These are phyloP conservation scores for Tinamus guttatus DNA, from an alignment of 2,113 vertebrate species.

Conservation along the genomic window DNA sequence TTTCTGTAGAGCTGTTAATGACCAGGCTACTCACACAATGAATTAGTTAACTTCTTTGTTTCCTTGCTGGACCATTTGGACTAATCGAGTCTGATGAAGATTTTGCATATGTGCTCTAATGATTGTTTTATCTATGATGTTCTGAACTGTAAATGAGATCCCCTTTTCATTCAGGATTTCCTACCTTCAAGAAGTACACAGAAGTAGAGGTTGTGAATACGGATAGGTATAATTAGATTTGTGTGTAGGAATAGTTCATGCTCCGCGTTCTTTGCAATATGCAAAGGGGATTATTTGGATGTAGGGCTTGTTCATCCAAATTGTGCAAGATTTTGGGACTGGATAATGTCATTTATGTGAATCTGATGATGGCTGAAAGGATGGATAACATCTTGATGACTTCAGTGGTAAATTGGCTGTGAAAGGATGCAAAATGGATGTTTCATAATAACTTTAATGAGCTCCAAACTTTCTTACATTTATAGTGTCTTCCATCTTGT, in stretches of 20 bases:
- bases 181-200: constrained; percentile 21
- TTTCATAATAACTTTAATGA: constrained; percentile 64
- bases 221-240: not conserved
- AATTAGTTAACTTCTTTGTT: constrained; percentile 64
- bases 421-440: constrained; percentile 61
- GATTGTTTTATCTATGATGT: constrained; percentile 66
- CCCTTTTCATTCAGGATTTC: constrained; percentile 70
- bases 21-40: constrained; percentile 64
- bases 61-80: constrained; percentile 68
- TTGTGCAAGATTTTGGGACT: not conserved
- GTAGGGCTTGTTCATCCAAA: not conserved
- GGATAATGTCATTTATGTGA: not conserved
- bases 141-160: constrained; percentile 33
- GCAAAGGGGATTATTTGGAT: not conserved
- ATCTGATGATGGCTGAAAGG: constrained; percentile 23
- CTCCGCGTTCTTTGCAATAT: not conserved
- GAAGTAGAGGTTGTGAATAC: not conserved
- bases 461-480: constrained; percentile 61
- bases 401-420: constrained; percentile 57
- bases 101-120: constrained; percentile 58
- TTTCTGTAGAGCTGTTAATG: constrained; percentile 73
- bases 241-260: not conserved
- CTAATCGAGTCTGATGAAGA: constrained; percentile 59
- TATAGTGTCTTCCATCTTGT: constrained; percentile 64
- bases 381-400: constrained; percentile 61